A percentile compares a stretch with the other conserved stretches of the same genome.
phyloP scores from a whole-genome alignment of 2,113 vertebrate species.

The Tragelaphus imberbis region DNA sequence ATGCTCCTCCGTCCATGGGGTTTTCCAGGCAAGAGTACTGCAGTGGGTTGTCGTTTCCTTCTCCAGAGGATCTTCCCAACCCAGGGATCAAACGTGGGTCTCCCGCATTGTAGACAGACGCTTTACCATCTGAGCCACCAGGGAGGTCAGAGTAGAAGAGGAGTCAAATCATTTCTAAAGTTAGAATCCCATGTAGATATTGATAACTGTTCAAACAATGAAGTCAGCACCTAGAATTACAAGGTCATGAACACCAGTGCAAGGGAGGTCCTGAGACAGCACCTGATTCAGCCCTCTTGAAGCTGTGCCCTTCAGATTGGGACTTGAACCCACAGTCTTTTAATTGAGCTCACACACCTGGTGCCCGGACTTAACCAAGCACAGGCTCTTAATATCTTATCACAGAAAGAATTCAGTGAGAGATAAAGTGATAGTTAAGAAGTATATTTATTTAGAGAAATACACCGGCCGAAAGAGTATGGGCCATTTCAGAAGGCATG shows the following conservation, averaged over 20 bases:
- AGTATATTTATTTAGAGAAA: background rate
- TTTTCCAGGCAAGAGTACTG: no score
- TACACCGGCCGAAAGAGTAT: background rate
- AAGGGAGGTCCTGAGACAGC: background rate
- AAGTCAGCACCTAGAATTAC: background rate
- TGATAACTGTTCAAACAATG: background rate
- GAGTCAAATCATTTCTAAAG: background rate
- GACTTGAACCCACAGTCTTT: background rate
- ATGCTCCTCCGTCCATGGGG: rapidly evolving
- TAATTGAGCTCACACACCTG: background rate
- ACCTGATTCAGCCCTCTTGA: background rate
- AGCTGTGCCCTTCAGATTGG: background rate
- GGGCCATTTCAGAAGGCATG: background rate
- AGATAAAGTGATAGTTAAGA: background rate
- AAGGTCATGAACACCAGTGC: background rate
- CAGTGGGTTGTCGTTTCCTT: no score
- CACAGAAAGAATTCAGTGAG: background rate
- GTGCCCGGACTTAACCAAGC: background rate
- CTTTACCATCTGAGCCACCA: no score
- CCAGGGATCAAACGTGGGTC: no score
- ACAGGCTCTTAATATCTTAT: background rate
- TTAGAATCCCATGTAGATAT: background rate
- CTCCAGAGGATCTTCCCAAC: no score
- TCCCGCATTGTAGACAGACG: no score
- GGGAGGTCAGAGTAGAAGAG: background rate